Conservation (phyloP, 2,797 vertebrate genomes). For the Micropoecilia bifurca region DNA sequence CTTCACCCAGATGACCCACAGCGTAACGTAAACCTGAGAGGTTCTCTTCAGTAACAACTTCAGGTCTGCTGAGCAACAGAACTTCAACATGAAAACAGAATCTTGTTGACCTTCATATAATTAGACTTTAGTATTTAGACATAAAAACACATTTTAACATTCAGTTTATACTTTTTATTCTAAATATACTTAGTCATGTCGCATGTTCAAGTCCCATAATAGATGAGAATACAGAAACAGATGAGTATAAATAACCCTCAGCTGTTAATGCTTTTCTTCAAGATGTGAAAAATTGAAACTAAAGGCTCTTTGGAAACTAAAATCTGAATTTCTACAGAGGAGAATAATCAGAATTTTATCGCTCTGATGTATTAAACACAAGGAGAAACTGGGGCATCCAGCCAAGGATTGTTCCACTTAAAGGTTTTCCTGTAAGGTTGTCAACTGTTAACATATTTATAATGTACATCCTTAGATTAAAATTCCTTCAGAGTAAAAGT, state of each 20-base stretch:
- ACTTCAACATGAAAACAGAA: background rate
- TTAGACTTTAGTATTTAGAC: background rate
- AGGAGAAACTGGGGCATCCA: background rate
- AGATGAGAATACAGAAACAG: background rate
- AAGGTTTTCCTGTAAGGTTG: background rate
- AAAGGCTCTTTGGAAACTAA: background rate
- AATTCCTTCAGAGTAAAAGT: background rate
- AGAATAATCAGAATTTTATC: background rate
- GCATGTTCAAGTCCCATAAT: background rate
- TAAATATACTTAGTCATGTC: background rate
- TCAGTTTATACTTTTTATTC: background rate
- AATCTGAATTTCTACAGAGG: constrained; percentile 4
- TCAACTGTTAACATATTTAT: background rate
- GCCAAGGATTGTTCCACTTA: background rate
- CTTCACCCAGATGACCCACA: background rate
- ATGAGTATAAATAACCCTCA: background rate
- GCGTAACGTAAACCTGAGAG: background rate
- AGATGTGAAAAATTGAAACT: background rate
- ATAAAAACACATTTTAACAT: background rate
- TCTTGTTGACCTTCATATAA: background rate
- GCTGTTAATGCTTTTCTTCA: background rate
- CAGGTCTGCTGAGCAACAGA: background rate
- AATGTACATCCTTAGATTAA: background rate
- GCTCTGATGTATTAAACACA: background rate
- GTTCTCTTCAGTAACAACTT: background rate